Conservation (phyloP, 2,113 vertebrate species). For the Clarias gariepinus region DNA sequence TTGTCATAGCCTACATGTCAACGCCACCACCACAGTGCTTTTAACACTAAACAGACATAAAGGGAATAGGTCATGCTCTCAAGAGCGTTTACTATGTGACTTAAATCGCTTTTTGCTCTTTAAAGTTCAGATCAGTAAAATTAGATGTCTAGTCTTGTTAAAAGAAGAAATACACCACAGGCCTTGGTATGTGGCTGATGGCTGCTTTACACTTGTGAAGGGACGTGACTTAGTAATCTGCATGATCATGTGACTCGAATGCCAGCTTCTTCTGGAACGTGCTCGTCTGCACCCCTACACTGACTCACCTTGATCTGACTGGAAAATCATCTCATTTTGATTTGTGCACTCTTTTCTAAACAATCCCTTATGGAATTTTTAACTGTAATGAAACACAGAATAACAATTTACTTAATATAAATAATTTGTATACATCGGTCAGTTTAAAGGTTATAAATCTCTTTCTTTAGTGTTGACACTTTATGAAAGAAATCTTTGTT, state of each 20-base stretch:
- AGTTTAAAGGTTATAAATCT: background rate
- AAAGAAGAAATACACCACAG: background rate
- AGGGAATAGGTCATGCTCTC: slow-evolving; percentile 11
- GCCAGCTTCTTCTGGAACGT: slow-evolving; percentile 27
- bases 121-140: background rate
- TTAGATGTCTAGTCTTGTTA: background rate
- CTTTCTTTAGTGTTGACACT: background rate
- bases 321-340: slow-evolving; percentile 22
- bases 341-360: background rate
- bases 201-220: background rate
- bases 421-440: background rate
- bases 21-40: slow-evolving; percentile 8
- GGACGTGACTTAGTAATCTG: slow-evolving; percentile 47
- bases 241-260: slow-evolving; percentile 43
- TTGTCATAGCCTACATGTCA: slow-evolving; percentile 7
- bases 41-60: background rate
- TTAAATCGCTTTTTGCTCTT: background rate
- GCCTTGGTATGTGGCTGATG: background rate
- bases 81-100: background rate
- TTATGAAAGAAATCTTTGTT: slow-evolving; percentile 28
- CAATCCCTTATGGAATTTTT: background rate
- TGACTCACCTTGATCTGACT: slow-evolving; percentile 32
- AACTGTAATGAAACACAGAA: background rate
- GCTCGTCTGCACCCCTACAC: slow-evolving; percentile 21
- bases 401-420: background rate